A percentile compares a stretch with the other conserved stretches of the same genome.
These are phyloP conservation scores for Sebastes hopkinsi DNA, from an alignment of 2,797 vertebrate species.

Conservation along the genomic window DNA sequence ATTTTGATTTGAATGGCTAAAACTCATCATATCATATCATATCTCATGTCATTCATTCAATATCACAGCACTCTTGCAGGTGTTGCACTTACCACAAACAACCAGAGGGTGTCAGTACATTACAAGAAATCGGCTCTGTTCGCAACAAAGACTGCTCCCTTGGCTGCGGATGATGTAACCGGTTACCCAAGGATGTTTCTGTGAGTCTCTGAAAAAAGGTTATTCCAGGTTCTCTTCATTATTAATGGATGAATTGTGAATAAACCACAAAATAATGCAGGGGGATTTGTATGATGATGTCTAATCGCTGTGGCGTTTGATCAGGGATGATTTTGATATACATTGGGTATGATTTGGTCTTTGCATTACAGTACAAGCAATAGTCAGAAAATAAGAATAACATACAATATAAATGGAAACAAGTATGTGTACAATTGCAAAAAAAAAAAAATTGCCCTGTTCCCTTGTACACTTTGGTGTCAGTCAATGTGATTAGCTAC, in stretches of 20 bases:
- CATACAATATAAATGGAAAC: neutral
- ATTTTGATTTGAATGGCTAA: neutral
- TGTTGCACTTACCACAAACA: slow-evolving; percentile 35
- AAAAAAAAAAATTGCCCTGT: neutral
- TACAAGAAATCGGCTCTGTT: neutral
- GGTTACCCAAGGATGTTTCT: neutral
- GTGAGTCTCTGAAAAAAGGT: neutral
- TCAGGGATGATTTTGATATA: neutral
- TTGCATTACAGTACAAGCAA: neutral
- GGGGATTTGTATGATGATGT: neutral
- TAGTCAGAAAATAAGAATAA: neutral
- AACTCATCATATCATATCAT: neutral
- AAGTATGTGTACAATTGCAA: neutral
- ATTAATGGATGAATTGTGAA: neutral
- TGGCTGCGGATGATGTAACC: slow-evolving; percentile 33
- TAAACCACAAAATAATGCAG: neutral
- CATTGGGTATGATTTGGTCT: neutral
- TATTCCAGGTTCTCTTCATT: neutral
- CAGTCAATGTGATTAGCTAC: neutral
- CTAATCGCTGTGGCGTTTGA: neutral
- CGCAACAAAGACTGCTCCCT: neutral
- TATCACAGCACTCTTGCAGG: fast-evolving
- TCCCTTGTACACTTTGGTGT: neutral
- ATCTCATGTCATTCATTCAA: neutral
- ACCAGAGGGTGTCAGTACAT: slow-evolving; percentile 51